Base-by-base conservation (phyloP, 2,113 vertebrate genomes). In the Rissa tridactyla region DNA sequence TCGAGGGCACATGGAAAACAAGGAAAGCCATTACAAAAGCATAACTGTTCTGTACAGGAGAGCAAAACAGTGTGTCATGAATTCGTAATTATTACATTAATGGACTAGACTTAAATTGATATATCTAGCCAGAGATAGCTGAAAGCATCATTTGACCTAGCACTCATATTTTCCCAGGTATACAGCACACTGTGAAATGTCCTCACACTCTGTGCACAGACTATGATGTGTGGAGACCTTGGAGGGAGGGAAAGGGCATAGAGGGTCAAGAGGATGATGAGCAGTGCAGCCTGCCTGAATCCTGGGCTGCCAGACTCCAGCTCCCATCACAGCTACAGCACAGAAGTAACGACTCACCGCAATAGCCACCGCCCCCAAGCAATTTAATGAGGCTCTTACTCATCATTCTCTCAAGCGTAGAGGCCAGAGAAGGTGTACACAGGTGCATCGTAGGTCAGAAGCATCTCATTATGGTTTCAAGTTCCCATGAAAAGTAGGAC, bases 11-110 rank as follows among this genome's bases (percentile, higher is more conserved):
- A n/a, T 55, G 38, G n/a, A 82, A 89, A 92, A 78, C 54, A 86
- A 88, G 32, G 27, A 78, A 92, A 91, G 47, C 29, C 13, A 79
- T 84, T 95, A 89, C 49, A 71, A 83, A 93, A 68, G 23, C 2
- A 0, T 71, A 71, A 51, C 46, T 89, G 17, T 44, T 91, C 72
- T 75, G 20, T 38, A 38, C 18, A 86, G 54, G 14, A 80, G 23
- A 64, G n/a, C 61, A 94, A 66, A 92, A 42, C 42, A 32, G 6
- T 62, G 64, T 81, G 38, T 84, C 57, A 82, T 64, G 57, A 89
- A 91, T 95, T 93, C 57, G 29, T 88, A 89, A 86, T 83, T 94
- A 77, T 55, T 66, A 78, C 84, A 75, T 86, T 89, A 85, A 84
- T 69, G 51, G 76, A 60, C 38, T 62, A 68, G 34, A 36, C 10